Evolutionary conservation across 1,140 invertebrate species (phyloP).

Genomic region (Physella acuta): DNA sequence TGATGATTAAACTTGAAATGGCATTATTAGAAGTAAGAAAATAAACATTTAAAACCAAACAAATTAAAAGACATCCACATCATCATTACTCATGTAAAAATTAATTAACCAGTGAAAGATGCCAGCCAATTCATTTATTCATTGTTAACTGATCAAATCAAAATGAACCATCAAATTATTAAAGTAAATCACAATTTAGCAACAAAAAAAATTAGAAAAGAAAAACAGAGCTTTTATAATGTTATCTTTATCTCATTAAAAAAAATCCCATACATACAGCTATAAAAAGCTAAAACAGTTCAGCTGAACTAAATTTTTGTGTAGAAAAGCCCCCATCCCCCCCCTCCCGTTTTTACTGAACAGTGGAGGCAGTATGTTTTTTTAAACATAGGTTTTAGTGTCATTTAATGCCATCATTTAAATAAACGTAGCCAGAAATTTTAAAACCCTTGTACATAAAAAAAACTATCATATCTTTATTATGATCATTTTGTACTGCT

Average conservation of each 20-base stretch:
- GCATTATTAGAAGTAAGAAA: too few relatives aligned
- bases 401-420: not conserved
- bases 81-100: not conserved
- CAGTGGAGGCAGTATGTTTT: not conserved
- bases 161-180: not conserved
- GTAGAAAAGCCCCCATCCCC: too few relatives aligned
- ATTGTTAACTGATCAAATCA: not conserved
- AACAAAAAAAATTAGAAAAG: not conserved
- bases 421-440: too few relatives aligned
- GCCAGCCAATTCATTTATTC: not conserved
- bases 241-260: conserved; percentile 14
- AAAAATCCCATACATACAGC: not conserved
- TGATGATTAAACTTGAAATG: too few relatives aligned
- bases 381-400: not conserved
- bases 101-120: not conserved
- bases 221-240: conserved; percentile 11
- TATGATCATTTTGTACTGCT: too few relatives aligned
- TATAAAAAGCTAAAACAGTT: not conserved
- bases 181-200: conserved; percentile 11
- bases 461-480: too few relatives aligned
- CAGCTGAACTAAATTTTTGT: too few relatives aligned
- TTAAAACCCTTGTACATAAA: too few relatives aligned
- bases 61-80: too few relatives aligned
- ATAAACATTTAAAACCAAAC: too few relatives aligned
- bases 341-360: too few relatives aligned